Evolutionary conservation across 2,113 vertebrate genomes (phyloP).

Genomic region (Candoia aspera): DNA sequence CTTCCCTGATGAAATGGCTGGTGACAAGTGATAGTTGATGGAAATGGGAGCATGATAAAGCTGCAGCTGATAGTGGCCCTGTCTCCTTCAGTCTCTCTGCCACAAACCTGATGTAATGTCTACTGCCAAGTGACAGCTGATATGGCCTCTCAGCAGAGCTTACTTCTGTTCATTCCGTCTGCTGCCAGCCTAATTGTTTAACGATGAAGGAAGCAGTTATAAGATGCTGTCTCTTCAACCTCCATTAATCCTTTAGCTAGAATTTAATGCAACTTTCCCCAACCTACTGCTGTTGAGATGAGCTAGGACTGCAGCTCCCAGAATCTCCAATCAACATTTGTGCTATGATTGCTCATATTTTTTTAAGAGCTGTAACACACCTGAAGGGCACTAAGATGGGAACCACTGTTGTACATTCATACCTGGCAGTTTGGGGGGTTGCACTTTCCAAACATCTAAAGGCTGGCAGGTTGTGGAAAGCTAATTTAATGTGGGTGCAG

Average conservation of each 20-base stretch:
- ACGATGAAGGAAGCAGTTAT: not conserved
- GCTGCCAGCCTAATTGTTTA: not conserved
- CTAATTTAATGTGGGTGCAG: not conserved
- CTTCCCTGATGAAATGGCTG: slow-evolving; percentile 1
- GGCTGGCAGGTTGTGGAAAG: not conserved
- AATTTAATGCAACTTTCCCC: not conserved
- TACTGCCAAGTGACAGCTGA: not conserved
- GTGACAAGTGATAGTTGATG: not conserved
- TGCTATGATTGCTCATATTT: not conserved
- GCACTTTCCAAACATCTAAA: not conserved
- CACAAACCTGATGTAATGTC: not conserved
- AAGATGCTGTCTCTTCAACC: not conserved
- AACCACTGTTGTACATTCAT: not conserved
- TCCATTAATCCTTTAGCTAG: not conserved
- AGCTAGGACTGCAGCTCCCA: not conserved
- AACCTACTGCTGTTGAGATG: not conserved
- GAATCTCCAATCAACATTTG: not conserved
- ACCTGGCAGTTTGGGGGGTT: not conserved
- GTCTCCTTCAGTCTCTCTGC: not conserved
- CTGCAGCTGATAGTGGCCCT: not conserved
- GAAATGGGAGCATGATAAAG: not conserved
- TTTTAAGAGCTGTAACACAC: not conserved
- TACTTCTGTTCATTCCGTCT: not conserved
- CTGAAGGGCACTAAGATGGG: not conserved
- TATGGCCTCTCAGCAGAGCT: not conserved